Base-by-base conservation (phyloP, 1,140 invertebrate genomes). In the Trachelipus rathkii region DNA sequence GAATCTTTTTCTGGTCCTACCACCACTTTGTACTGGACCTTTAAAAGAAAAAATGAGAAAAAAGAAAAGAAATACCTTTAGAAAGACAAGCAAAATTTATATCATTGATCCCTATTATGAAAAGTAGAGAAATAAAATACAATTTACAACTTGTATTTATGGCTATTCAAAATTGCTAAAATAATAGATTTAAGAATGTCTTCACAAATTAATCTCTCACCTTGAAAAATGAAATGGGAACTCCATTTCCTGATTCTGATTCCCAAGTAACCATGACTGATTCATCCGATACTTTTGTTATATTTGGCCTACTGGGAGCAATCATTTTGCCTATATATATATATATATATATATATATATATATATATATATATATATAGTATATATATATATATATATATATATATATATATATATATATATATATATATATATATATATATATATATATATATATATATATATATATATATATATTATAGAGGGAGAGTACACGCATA, bases 201-300 rank as follows among this genome's bases (percentile, higher is more conserved):
- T 88, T 0, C 87, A 87, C 15, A 92, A 85, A 84, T 93, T 91
- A 89, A 82, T 93, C 94, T 82, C 95, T 93, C 3, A 96, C 93
- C 86, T 96, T 95, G 84, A 96, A 97, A 84, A 97, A 96, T 77
- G 88, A 87, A 78, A 98, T 95, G 0, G 90, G 87, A 15, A 96
- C 84, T 0, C 94, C 93, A 0, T 24, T 66, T 81, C 94, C 93
- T 13, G 89, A 86, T 0, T 92, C 91, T 8, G 94, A 92, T 1
- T 89, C 88, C 96, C 96, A 98, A 43, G 92, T 88, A 0, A 97
- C 90, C 91, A 96, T 95, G 0, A 97, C 95, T 0, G 94, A 94
- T n/a, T 92, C 89, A 82, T 96, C 93, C 0, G 93, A 91, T 23
- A 96, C 84, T 10, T 94, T 88, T 0, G 92, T 93, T 6, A 97